These are phyloP conservation scores for Amaurobius ferox DNA, from an alignment of 2,888 invertebrate genomes.

Conservation along the genomic window DNA sequence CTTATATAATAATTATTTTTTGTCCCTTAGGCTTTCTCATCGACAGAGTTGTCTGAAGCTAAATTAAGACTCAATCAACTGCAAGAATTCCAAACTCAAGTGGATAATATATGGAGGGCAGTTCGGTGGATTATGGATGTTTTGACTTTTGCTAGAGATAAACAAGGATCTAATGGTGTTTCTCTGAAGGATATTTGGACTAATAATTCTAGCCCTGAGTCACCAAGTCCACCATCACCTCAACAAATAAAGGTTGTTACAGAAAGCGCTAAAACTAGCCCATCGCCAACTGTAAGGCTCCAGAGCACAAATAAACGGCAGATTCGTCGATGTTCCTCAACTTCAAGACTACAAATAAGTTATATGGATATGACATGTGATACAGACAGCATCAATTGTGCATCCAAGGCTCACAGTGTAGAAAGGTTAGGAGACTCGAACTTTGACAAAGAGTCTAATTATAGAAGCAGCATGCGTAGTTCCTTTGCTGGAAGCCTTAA, in stretches of 20 bases:
- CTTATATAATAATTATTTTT: no score
- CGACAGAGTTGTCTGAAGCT: conserved; percentile 89
- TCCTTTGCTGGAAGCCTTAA: conserved; percentile 59
- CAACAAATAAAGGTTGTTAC: not conserved
- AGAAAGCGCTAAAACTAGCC: conserved; percentile 17
- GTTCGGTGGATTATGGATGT: conserved; percentile 98
- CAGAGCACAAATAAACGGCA: conserved; percentile 15
- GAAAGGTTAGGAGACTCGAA: conserved; percentile 32
- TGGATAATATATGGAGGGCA: conserved; percentile 94
- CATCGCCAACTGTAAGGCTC: conserved; percentile 10
- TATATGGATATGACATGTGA: conserved; percentile 8
- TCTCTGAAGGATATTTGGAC: conserved; percentile 76
- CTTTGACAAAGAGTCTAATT: conserved; percentile 22
- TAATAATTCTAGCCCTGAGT: conserved; percentile 49
- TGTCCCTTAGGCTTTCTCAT: conserved; percentile 90
- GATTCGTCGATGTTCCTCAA: conserved; percentile 70
- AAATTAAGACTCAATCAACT: conserved; percentile 89
- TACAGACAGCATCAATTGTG: conserved; percentile 8
- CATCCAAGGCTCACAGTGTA: conserved; percentile 40
- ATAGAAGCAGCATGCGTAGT: conserved; percentile 41
- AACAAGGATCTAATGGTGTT: conserved; percentile 78
- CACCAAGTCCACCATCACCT: conserved; percentile 24
- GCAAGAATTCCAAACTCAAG: conserved; percentile 88
- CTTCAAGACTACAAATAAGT: conserved; percentile 56
- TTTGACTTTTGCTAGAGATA: conserved; percentile 93